Conservation (phyloP, 2,113 vertebrate species). For the Antennarius striatus region DNA sequence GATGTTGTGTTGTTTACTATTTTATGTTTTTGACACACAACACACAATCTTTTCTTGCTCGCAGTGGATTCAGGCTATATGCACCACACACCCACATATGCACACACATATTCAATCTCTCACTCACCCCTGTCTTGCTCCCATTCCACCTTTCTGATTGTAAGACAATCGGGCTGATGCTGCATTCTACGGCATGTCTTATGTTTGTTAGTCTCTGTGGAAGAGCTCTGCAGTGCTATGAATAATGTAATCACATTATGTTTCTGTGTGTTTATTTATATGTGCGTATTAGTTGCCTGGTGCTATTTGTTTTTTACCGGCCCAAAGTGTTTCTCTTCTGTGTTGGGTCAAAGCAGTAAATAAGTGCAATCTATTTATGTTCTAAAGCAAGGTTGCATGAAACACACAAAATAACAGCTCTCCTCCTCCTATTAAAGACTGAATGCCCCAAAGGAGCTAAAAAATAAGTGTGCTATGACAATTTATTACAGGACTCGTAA, state of each 20-base stretch:
- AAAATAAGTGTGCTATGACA: constrained; percentile 13
- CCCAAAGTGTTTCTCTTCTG: constrained; percentile 23
- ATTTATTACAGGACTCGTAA: no score
- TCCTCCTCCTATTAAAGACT: constrained; percentile 14
- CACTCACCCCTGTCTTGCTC: not conserved
- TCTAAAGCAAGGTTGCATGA: constrained; percentile 23
- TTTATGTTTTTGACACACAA: no score
- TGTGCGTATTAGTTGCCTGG: constrained; percentile 9
- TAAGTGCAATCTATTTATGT: constrained; percentile 39
- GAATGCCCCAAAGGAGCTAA: constrained; percentile 10
- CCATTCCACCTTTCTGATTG: constrained; percentile 11
- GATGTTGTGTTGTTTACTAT: no score
- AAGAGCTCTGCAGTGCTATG: constrained; percentile 60
- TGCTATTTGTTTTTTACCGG: constrained; percentile 34
- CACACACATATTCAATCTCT: not conserved
- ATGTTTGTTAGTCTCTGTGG: constrained; percentile 40
- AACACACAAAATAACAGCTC: constrained; percentile 2
- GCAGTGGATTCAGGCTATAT: no score
- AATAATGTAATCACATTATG: constrained; percentile 62
- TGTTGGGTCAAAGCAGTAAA: constrained; percentile 20
- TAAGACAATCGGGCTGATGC: constrained; percentile 47
- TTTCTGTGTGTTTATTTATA: constrained; percentile 38
- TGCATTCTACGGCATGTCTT: constrained; percentile 58
- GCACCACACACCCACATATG: no score
- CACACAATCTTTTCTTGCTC: no score